phyloP scores from a whole-genome alignment of 2,888 invertebrate species.

The Pachymerium ferrugineum region DNA sequence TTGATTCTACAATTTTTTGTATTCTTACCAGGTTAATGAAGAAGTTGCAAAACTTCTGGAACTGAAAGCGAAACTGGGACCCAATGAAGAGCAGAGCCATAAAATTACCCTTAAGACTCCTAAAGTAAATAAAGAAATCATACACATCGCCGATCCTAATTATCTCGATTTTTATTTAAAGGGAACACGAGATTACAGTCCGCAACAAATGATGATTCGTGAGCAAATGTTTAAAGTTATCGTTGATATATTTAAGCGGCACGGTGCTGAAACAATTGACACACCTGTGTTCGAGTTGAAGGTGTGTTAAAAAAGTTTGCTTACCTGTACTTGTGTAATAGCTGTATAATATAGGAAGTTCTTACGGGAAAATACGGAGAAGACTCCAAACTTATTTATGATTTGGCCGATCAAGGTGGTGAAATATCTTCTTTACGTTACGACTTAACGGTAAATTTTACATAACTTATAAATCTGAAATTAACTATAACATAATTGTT shows the following conservation, averaged over 20 bases:
- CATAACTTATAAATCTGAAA: neutral
- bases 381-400: slow-evolving; percentile 97
- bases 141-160: neutral
- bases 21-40: slow-evolving; percentile 78
- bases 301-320: slow-evolving; percentile 51
- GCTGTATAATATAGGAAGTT: slow-evolving; percentile 68
- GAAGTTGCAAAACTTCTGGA: slow-evolving; percentile 76
- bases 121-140: slow-evolving; percentile 35
- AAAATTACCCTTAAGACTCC: slow-evolving; percentile 41
- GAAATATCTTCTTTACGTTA: slow-evolving; percentile 93
- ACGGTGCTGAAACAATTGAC: slow-evolving; percentile 97
- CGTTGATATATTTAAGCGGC: slow-evolving; percentile 81
- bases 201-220: slow-evolving; percentile 90
- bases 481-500: neutral
- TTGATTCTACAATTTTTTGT: no score
- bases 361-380: slow-evolving; percentile 99
- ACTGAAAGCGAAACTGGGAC: slow-evolving; percentile 67
- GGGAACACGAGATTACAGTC: slow-evolving; percentile 88
- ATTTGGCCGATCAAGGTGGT: slow-evolving; percentile 96
- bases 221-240: slow-evolving; percentile 75
- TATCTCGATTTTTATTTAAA: slow-evolving; percentile 39
- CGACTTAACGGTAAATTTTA: slow-evolving; percentile 73
- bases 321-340: slow-evolving; percentile 20
- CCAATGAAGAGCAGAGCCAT: slow-evolving; percentile 52
- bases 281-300: slow-evolving; percentile 97